These are phyloP conservation scores for Trogon surrucura DNA, from an alignment of 2,113 vertebrate genomes.

Conservation along the genomic window DNA sequence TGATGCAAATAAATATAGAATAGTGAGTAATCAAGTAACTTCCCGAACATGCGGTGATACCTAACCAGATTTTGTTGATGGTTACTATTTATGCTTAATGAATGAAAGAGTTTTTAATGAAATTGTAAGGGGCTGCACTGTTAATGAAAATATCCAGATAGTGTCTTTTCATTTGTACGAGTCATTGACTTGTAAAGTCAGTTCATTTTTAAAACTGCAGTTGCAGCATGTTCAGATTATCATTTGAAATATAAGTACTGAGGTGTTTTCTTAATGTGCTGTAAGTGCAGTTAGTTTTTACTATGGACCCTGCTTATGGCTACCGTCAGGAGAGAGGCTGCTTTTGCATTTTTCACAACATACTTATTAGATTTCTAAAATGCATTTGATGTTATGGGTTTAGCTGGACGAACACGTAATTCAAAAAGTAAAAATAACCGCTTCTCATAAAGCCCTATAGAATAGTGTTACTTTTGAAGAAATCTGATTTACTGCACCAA, in stretches of 20 bases:
- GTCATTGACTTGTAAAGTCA: conserved; percentile 7
- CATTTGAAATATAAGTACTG: not conserved
- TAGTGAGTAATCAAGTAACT: not conserved
- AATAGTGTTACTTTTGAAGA: not conserved
- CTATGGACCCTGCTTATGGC: not conserved
- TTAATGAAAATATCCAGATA: not conserved
- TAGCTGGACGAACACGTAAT: not conserved
- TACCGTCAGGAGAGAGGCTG: not conserved
- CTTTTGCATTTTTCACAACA: not conserved
- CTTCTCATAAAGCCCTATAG: not conserved
- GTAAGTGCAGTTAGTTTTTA: not conserved
- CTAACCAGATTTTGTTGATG: not conserved
- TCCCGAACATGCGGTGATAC: not conserved
- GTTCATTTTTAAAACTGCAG: not conserved
- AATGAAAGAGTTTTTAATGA: not conserved
- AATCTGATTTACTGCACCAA: conserved; percentile 1
- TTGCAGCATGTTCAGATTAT: not conserved
- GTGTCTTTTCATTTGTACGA: not conserved
- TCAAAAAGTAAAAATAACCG: not conserved
- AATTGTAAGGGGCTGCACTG: not conserved
- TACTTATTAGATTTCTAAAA: conserved; percentile 5
- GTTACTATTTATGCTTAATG: not conserved
- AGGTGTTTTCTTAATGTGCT: not conserved
- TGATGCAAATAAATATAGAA: not conserved
- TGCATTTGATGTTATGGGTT: not conserved